Base-by-base conservation (phyloP, 2,113 vertebrate genomes). In the Tricholaema leucomelas region DNA sequence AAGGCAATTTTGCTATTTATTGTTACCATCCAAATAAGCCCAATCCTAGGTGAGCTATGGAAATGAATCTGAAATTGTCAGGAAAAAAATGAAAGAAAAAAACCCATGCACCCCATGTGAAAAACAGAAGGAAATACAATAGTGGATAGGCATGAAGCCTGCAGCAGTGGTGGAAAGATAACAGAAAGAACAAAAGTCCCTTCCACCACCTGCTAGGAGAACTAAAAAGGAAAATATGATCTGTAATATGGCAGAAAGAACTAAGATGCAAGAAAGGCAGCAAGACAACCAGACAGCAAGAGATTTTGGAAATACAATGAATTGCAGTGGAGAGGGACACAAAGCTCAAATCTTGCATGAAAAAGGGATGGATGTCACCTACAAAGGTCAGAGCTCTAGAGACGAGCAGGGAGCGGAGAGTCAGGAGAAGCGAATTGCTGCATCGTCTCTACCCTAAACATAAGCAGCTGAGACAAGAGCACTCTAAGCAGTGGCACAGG, bases 341-440 rank as follows among this genome's bases (percentile, higher is more conserved):
- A 15, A 76, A 67, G 14, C 33, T 94, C 66, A 71, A 20, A 56
- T 33, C 12, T 28, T 67, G 58, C 72, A 83, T 61, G 36, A 54
- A 70, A 64, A 80, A 74, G 76, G 36, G 44, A 59, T 16, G 10
- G 69, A 87, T 80, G 58, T 72, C 71, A 74, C 60, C 48, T 40
- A 27, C 14, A 94, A 91, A 96, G 91, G 92, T 92, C 88, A 92
- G 56, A 87, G n/a, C 60, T 76, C 28, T 35, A 70, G 55, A 70
- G 17, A 56, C 36, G 23, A 67, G 23, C 70, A 84, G 36, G 23
- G 35, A 92, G 48, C 21, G 63, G 60, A 70, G 56, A 66, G 42
- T 56, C 17, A 61, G 48, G 28, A 75, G 81, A 80, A 77, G 0
- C 11, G n/a, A 81, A 65, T 44, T 66, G 23, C 89, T 84, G 36